Evolutionary conservation across 1,140 invertebrate genomes (phyloP).

Genomic region (Meloidogyne exigua): DNA sequence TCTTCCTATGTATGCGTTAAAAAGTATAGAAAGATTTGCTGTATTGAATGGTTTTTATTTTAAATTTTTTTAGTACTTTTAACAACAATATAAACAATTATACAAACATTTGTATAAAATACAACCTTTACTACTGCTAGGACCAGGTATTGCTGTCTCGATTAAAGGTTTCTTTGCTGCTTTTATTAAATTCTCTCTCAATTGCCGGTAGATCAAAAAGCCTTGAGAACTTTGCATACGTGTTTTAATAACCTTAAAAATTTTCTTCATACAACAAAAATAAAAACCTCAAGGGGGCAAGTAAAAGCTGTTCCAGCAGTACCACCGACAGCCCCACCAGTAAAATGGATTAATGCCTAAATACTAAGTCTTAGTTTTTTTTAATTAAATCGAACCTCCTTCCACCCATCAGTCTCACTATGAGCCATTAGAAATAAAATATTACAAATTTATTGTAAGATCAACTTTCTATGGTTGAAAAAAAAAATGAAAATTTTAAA

Average conservation of each 20-base stretch:
- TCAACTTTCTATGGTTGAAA: too few species aligned
- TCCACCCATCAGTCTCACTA: neutral
- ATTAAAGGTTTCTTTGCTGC: neutral
- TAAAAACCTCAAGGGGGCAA: conserved; percentile 80
- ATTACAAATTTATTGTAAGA: too few species aligned
- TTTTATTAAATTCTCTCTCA: neutral
- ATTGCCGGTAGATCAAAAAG: conserved; percentile 16
- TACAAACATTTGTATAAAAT: too few species aligned
- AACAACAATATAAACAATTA: too few species aligned
- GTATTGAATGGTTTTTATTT: too few species aligned
- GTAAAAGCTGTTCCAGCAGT: conserved; percentile 82
- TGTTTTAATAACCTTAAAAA: conserved; percentile 81
- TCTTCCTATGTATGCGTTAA: too few species aligned
- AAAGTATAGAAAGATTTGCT: too few species aligned
- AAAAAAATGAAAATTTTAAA: too few species aligned
- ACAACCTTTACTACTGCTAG: conserved; percentile 10
- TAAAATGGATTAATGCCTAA: conserved; percentile 34
- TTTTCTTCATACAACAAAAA: neutral
- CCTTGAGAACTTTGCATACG: conserved; percentile 75
- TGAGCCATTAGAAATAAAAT: neutral
- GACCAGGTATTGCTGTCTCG: neutral
- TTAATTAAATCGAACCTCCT: neutral
- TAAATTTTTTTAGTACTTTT: too few species aligned
- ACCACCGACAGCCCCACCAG: conserved; percentile 41
- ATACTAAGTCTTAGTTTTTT: neutral